Percentiles rank a stretch among this genome's conserved stretches.
These are phyloP conservation scores for Sebastes iracundus DNA, from an alignment of 2,797 vertebrate species.

Conservation along the genomic window DNA sequence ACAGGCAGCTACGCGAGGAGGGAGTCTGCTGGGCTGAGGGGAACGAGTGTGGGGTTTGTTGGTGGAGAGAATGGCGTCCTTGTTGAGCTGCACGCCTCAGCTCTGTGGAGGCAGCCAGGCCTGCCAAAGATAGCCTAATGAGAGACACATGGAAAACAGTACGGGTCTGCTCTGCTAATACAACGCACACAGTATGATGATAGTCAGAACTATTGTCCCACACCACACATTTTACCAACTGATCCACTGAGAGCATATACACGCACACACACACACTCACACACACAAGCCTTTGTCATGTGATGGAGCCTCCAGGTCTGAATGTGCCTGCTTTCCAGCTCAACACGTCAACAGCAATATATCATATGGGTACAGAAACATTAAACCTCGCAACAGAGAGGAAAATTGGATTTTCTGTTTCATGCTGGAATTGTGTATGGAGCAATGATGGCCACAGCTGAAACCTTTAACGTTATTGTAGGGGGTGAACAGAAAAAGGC, in stretches of 20 bases:
- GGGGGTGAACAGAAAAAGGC: neutral
- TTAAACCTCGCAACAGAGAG: neutral
- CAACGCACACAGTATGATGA: constrained; percentile 36
- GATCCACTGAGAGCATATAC: constrained; percentile 21
- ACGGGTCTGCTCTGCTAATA: constrained; percentile 28
- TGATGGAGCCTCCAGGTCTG: constrained; percentile 24
- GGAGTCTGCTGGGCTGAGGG: constrained; percentile 9
- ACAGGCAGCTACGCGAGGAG: neutral
- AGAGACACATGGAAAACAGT: constrained; percentile 69
- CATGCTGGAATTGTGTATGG: neutral
- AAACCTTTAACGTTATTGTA: neutral
- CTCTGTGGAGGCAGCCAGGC: constrained; percentile 45
- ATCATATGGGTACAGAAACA: constrained; percentile 2
- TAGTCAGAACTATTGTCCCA: constrained; percentile 47
- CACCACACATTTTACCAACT: constrained; percentile 20
- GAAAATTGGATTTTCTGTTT: neutral
- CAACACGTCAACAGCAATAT: constrained; percentile 13
- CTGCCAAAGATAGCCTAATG: constrained; percentile 67
- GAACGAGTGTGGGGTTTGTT: constrained; percentile 10
- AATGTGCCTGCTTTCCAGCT: neutral
- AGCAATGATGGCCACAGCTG: neutral
- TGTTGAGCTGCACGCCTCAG: constrained; percentile 48
- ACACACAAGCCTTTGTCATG: constrained; percentile 12
- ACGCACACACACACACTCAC: neutral
- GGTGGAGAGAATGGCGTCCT: constrained; percentile 57